Base-by-base conservation (phyloP, 2,797 vertebrate genomes). In the Chelmon rostratus region DNA sequence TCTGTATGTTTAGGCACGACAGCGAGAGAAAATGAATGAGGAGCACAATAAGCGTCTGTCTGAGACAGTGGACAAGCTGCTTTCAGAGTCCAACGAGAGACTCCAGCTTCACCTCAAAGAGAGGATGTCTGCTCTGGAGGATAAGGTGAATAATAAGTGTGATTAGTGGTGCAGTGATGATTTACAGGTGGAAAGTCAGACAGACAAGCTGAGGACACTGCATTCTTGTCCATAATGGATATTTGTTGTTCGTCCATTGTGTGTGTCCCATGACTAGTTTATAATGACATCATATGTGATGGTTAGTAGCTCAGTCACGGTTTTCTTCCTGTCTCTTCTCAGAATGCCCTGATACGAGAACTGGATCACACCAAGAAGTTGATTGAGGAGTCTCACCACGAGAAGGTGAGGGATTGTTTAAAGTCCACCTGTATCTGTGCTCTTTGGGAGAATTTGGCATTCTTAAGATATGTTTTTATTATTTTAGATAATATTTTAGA, bases 21-120 rank as follows among this genome's bases (percentile, higher is more conserved):
- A 99, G 92, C 94, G 98, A 76, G 98, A 99, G 84, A 99, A 98
- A 92, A 99, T 99, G 98, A 99, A 98, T 2, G 98, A 99, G 82
- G 98, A 99, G 56, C 98, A 99, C 83, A 99, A 99, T 82, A 98
- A 96, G 76, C 97, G 98, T 28, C 94, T 99, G 71, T 99, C 98
- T 0, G 98, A 99, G 83, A 99, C 98, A 0, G 98, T 99, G 42
- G 98, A 99, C 91, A 98, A 97, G 79, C 96, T 99, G 9, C 96
- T 99, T 2, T 99, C 98, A 0, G 98, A 99, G 85, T 99, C 98
- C 54, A 99, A 98, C 5, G 98, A 99, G 93, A 95, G 98, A 84
- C 96, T 99, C 12, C 98, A 99, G 88, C 97, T 99, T 40, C 98
- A 99, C 81, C 97, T 99, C 19, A 99, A 98, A 84, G 98, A 99